Evolutionary conservation across 2,888 invertebrate genomes (phyloP).

Genomic region (Nymphalis c-album): DNA sequence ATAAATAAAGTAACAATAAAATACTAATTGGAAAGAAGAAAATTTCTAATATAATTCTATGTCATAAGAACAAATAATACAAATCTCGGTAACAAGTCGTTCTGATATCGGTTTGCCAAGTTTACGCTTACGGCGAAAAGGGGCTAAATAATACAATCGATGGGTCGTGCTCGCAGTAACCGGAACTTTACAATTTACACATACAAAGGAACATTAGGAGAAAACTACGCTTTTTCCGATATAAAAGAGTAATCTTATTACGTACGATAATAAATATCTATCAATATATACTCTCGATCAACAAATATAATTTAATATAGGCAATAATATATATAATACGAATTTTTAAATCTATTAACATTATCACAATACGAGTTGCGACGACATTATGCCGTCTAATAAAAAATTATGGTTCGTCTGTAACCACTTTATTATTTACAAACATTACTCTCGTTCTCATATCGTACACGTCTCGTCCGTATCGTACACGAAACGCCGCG

Average conservation of each 20-base stretch:
- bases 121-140: constrained; percentile 26
- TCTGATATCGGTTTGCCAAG: constrained; percentile 32
- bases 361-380: constrained; percentile 72
- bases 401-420: constrained; percentile 56
- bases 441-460: constrained; percentile 48
- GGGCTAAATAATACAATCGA: constrained; percentile 47
- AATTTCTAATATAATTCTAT: constrained; percentile 24
- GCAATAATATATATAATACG: constrained; percentile 70
- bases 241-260: constrained; percentile 64
- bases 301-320: constrained; percentile 75
- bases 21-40: constrained; percentile 32
- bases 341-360: constrained; percentile 66
- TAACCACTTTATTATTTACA: constrained; percentile 52
- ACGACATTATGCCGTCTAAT: constrained; percentile 63
- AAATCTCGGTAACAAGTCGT: constrained; percentile 39
- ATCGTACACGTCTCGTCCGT: constrained; percentile 52
- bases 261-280: constrained; percentile 72
- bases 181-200: constrained; percentile 49
- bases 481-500: constrained; percentile 36
- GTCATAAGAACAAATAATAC: constrained; percentile 30
- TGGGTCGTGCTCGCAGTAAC: constrained; percentile 41
- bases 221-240: constrained; percentile 55
- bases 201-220: constrained; percentile 55
- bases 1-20: constrained; percentile 42
- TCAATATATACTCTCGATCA: constrained; percentile 75